Evolutionary conservation across 1,140 invertebrate genomes (phyloP).

Genomic region (Temnothorax curvispinosus): DNA sequence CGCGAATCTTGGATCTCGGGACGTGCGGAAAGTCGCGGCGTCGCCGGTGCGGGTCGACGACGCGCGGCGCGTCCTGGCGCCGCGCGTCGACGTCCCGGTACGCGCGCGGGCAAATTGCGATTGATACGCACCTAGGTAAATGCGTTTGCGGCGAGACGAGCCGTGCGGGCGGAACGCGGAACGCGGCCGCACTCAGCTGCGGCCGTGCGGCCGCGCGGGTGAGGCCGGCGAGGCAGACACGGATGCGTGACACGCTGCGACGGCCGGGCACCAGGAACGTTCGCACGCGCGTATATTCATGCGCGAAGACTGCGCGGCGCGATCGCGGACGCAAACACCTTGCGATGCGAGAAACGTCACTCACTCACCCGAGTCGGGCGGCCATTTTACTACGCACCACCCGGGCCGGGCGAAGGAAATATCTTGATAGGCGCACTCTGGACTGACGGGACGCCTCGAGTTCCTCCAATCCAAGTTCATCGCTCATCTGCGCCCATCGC

Average conservation of each 20-base stretch:
- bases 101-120: not conserved
- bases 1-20: not conserved
- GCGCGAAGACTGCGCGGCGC: constrained; percentile 60
- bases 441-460: too few species aligned
- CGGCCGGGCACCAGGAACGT: constrained; percentile 52
- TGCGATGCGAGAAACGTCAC: constrained; percentile 74
- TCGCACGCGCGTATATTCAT: constrained; percentile 71
- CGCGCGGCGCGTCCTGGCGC: not conserved
- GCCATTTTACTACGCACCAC: constrained; percentile 75
- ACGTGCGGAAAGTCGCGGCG: not conserved
- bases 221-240: constrained; percentile 15
- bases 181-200: constrained; percentile 33
- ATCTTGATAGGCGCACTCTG: not conserved
- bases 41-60: not conserved
- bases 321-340: constrained; percentile 70
- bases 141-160: constrained; percentile 59
- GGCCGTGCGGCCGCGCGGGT: constrained; percentile 35
- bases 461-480: too few species aligned
- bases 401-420: not conserved
- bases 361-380: constrained; percentile 69
- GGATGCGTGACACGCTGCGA: constrained; percentile 48
- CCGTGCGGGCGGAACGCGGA: not conserved
- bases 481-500: too few species aligned
- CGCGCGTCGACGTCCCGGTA: not conserved
- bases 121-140: constrained; percentile 52